These are phyloP conservation scores for Amphiprion clarkii DNA, from an alignment of 2,797 vertebrate genomes.

Conservation along the genomic window DNA sequence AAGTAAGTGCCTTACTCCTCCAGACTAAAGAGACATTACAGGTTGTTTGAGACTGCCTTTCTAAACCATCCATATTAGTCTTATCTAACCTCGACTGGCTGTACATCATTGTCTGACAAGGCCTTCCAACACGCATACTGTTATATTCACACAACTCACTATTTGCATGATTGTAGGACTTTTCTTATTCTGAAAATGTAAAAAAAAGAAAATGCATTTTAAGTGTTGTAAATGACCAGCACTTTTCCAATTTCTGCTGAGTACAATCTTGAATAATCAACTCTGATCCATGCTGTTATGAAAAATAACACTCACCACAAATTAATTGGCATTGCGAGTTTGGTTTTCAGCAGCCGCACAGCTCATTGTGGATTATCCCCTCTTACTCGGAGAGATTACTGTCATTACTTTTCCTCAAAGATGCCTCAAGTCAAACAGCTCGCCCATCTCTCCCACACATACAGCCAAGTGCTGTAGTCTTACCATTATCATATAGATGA, in stretches of 20 bases:
- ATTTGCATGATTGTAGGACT: neutral
- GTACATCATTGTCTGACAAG: too few relatives aligned
- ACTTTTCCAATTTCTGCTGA: neutral
- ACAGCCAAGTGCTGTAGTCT: constrained; percentile 13
- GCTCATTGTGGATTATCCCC: constrained; percentile 3
- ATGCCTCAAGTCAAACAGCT: constrained; percentile 30
- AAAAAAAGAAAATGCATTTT: neutral
- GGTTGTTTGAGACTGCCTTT: too few relatives aligned
- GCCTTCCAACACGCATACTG: neutral
- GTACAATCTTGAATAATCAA: neutral
- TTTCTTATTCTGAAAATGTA: neutral
- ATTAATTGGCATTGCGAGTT: constrained; percentile 10
- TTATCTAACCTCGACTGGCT: too few relatives aligned
- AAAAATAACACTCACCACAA: neutral
- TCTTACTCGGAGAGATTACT: constrained; percentile 19
- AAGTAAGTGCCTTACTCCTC: too few relatives aligned
- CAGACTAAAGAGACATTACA: too few relatives aligned
- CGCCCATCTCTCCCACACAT: constrained; percentile 29
- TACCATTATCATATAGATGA: constrained; percentile 53
- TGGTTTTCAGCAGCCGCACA: constrained; percentile 5
- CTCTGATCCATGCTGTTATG: neutral
- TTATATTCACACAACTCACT: too few relatives aligned
- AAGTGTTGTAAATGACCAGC: constrained; percentile 3
- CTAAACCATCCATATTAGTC: too few relatives aligned
- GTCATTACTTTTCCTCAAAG: constrained; percentile 38